These are phyloP conservation scores for Dinocampus coccinellae DNA, from an alignment of 2,888 invertebrate species.

Conservation along the genomic window DNA sequence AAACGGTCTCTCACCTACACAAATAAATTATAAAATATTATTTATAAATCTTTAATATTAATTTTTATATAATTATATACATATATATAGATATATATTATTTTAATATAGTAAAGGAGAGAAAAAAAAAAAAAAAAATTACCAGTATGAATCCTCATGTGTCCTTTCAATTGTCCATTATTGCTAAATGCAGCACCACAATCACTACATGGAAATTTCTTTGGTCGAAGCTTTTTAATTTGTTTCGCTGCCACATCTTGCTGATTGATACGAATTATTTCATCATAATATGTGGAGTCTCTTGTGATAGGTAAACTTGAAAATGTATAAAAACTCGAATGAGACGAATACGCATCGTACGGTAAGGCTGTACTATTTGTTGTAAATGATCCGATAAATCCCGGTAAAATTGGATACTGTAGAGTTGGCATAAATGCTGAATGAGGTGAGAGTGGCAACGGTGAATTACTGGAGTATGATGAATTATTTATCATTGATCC, in stretches of 20 bases:
- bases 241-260: conserved; percentile 59
- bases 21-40: conserved; percentile 21
- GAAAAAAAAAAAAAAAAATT: conserved; percentile 52
- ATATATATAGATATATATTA: no score
- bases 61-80: no score
- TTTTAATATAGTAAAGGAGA: not conserved
- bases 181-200: conserved; percentile 94
- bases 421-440: conserved; percentile 29
- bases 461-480: conserved; percentile 14
- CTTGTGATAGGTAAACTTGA: conserved; percentile 7
- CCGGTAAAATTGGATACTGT: conserved; percentile 34
- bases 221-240: conserved; percentile 82
- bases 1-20: conserved; percentile 85
- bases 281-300: not conserved
- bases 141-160: conserved; percentile 92
- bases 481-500: conserved; percentile 29
- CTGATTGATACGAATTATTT: conserved; percentile 52
- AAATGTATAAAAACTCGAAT: conserved; percentile 21
- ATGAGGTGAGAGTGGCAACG: conserved; percentile 28
- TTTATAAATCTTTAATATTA: no score
- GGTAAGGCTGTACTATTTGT: conserved; percentile 9
- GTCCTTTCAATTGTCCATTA: conserved; percentile 92
- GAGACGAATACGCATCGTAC: conserved; percentile 27
- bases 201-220: conserved; percentile 91
- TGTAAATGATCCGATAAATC: conserved; percentile 28